These are phyloP conservation scores for Antechinus stuartii DNA, from an alignment of 2,113 vertebrate species.

Conservation along the genomic window DNA sequence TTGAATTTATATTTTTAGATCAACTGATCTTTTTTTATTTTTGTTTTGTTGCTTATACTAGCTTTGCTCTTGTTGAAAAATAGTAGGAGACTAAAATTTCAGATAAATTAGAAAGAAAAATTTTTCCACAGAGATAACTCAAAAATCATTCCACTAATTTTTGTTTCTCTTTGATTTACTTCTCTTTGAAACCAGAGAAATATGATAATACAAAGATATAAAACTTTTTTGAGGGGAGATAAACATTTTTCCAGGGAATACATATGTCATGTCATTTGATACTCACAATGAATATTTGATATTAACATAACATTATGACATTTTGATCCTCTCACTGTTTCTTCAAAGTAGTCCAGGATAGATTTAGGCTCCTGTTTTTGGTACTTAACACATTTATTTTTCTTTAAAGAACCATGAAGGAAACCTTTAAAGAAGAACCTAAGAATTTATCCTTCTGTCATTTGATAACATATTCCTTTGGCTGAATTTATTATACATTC, in stretches of 20 bases:
- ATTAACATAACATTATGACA: not conserved
- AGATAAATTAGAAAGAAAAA: not conserved
- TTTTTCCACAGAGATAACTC: not conserved
- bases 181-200: not conserved
- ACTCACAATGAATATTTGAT: not conserved
- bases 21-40: not conserved
- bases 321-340: not conserved
- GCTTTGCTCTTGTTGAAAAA: not conserved
- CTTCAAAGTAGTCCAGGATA: not conserved
- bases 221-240: not conserved
- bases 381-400: not conserved
- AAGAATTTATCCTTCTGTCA: not conserved
- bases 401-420: not conserved
- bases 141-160: not conserved
- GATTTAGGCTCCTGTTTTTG: not conserved
- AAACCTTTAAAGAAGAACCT: not conserved
- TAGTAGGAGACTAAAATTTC: not conserved
- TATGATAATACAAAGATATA: not conserved
- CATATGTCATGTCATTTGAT: not conserved
- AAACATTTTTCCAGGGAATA: not conserved
- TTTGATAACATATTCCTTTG: constrained; percentile 32
- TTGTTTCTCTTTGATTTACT: not conserved
- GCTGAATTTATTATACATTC: constrained; percentile 55
- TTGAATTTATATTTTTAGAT: not conserved
- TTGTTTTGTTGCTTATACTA: not conserved